A percentile compares a stretch with the other conserved stretches of the same genome.
These are phyloP conservation scores for Sebastes fasciatus DNA, from an alignment of 2,113 vertebrate species.

Conservation along the genomic window DNA sequence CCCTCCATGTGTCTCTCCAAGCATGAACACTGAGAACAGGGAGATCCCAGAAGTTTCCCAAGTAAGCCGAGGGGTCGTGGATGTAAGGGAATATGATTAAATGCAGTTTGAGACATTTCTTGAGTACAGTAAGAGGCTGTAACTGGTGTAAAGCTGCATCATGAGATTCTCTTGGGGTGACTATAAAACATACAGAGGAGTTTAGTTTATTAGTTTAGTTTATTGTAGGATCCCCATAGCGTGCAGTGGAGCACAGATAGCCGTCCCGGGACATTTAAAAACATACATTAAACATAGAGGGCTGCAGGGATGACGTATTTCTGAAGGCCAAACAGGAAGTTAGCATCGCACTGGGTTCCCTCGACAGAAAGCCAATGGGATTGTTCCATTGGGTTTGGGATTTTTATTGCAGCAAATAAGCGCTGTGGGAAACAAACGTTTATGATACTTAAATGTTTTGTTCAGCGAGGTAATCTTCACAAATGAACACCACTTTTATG, in stretches of 20 bases:
- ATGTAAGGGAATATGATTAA: constrained; percentile 53
- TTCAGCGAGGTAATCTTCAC: background rate
- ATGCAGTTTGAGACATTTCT: constrained; percentile 36
- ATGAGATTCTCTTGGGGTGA: constrained; percentile 3
- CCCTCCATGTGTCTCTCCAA: constrained; percentile 58
- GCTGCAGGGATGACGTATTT: background rate
- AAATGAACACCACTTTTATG: background rate
- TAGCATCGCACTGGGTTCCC: background rate
- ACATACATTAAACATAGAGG: background rate
- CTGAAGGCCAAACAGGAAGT: background rate
- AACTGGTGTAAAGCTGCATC: background rate
- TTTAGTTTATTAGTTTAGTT: background rate
- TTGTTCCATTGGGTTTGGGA: background rate
- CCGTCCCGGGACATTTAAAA: background rate
- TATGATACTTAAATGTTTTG: background rate
- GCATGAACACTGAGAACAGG: constrained; percentile 52
- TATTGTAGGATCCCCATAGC: background rate
- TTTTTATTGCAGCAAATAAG: background rate
- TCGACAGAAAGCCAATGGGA: background rate
- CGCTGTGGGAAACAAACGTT: background rate
- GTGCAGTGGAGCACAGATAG: background rate
- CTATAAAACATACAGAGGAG: background rate
- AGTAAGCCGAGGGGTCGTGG: constrained; percentile 31
- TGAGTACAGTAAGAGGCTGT: background rate
- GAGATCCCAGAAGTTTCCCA: constrained; percentile 50